A percentile compares a stretch with the other conserved stretches of the same genome.
Evolutionary conservation across 2,888 invertebrate species (phyloP).

Genomic region (Agrochola lota): DNA sequence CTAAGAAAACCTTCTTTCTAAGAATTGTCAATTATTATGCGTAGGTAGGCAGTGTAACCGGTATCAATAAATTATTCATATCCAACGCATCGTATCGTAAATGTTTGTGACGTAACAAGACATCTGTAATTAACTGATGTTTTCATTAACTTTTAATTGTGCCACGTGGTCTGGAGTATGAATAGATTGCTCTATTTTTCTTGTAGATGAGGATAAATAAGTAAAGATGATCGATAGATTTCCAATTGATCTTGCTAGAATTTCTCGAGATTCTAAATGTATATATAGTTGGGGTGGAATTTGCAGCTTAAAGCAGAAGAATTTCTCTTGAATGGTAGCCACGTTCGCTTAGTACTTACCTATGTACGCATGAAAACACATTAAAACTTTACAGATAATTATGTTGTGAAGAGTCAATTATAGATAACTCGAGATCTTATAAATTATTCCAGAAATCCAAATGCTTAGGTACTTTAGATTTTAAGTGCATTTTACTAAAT

Average conservation of each 20-base stretch:
- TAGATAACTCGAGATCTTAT: background rate
- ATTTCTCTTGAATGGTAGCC: no score
- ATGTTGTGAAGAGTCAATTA: background rate
- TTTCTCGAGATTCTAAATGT: background rate
- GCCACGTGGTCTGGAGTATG: slow-evolving; percentile 3
- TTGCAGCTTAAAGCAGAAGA: background rate
- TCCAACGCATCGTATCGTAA: background rate
- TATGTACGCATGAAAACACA: no score
- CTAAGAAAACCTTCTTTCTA: slow-evolving; percentile 5
- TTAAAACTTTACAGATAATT: background rate
- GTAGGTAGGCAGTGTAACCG: slow-evolving; percentile 6
- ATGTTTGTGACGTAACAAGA: slow-evolving; percentile 24
- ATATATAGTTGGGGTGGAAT: background rate
- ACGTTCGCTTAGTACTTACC: no score
- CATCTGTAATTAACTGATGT: slow-evolving; percentile 35
- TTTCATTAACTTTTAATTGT: slow-evolving; percentile 25
- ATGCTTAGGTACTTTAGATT: background rate
- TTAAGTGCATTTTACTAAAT: slow-evolving; percentile 11
- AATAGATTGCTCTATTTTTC: background rate
- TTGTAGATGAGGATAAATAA: background rate
- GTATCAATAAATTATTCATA: slow-evolving; percentile 18
- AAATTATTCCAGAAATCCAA: background rate
- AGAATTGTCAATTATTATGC: slow-evolving; percentile 19
- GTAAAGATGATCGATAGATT: background rate
- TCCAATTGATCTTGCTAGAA: background rate